A percentile compares a stretch with the other conserved stretches of the same genome.
Conservation (phyloP, 2,888 invertebrate genomes). For the Platypus cylindrus region DNA sequence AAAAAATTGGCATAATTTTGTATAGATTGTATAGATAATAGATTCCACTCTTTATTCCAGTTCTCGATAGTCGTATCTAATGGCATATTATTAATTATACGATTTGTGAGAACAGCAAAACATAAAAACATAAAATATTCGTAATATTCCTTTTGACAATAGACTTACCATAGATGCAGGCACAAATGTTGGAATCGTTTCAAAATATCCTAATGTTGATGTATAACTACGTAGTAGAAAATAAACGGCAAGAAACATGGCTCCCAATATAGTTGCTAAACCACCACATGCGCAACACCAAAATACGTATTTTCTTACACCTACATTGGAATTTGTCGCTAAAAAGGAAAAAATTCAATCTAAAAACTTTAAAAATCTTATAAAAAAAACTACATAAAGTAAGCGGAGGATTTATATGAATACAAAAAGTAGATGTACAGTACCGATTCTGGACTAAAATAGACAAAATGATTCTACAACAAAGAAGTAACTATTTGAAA, state of each 20-base stretch:
- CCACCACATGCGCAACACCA: slow-evolving; percentile 74
- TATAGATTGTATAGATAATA: too few relatives aligned
- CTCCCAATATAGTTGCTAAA: slow-evolving; percentile 61
- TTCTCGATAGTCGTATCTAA: too few relatives aligned
- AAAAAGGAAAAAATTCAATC: slow-evolving; percentile 21
- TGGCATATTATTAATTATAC: too few relatives aligned
- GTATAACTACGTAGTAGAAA: slow-evolving; percentile 69
- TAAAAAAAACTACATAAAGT: slow-evolving; percentile 2
- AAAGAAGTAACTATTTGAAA: too few relatives aligned
- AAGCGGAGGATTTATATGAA: not conserved
- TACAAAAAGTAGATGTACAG: too few relatives aligned
- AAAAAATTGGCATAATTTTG: too few relatives aligned
- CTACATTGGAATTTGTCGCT: slow-evolving; percentile 40
- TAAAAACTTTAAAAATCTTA: too few relatives aligned
- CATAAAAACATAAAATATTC: not conserved
- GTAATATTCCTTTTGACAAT: too few relatives aligned
- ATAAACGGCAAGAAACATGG: slow-evolving; percentile 66
- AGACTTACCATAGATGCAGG: slow-evolving; percentile 76
- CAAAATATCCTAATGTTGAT: slow-evolving; percentile 64
- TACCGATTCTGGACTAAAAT: too few relatives aligned
- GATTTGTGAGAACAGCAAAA: not conserved
- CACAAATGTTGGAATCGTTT: slow-evolving; percentile 90
- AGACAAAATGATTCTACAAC: too few relatives aligned
- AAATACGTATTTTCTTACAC: slow-evolving; percentile 65
- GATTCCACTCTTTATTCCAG: too few relatives aligned